Conservation (phyloP, 2,888 invertebrate genomes). For the Morpho achilles region DNA sequence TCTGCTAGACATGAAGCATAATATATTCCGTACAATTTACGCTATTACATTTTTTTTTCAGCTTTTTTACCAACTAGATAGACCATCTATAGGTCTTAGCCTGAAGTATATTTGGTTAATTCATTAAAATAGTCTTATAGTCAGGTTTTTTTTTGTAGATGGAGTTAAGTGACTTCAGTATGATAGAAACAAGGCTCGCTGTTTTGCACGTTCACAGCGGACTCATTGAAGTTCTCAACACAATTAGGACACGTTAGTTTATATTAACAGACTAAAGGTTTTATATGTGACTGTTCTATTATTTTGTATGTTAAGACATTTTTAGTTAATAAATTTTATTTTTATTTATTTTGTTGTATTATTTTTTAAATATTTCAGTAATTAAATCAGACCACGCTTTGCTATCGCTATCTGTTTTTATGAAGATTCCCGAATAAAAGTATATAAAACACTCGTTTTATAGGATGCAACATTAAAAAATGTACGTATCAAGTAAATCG, state of each 20-base stretch:
- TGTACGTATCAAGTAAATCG: no score
- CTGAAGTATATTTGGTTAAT: no score
- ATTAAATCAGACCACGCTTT: not conserved
- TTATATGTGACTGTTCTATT: not conserved
- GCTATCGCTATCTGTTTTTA: not conserved
- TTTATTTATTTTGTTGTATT: not conserved
- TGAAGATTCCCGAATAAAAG: no score
- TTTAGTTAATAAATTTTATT: not conserved
- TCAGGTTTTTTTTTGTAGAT: slow-evolving; percentile 62
- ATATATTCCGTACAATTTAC: no score
- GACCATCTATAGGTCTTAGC: no score
- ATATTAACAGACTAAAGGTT: not conserved
- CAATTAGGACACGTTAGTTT: slow-evolving; percentile 60
- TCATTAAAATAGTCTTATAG: not conserved
- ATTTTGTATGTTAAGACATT: not conserved
- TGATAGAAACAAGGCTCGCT: slow-evolving; percentile 79
- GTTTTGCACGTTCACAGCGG: slow-evolving; percentile 66
- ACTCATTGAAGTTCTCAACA: slow-evolving; percentile 69
- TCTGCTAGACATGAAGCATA: no score
- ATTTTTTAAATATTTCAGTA: not conserved
- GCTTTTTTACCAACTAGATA: no score
- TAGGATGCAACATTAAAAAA: no score
- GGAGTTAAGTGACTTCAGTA: slow-evolving; percentile 84
- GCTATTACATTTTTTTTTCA: no score
- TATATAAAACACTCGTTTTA: no score